Evolutionary conservation across 2,797 vertebrate species (phyloP).

Genomic region (Muscicapa striata): DNA sequence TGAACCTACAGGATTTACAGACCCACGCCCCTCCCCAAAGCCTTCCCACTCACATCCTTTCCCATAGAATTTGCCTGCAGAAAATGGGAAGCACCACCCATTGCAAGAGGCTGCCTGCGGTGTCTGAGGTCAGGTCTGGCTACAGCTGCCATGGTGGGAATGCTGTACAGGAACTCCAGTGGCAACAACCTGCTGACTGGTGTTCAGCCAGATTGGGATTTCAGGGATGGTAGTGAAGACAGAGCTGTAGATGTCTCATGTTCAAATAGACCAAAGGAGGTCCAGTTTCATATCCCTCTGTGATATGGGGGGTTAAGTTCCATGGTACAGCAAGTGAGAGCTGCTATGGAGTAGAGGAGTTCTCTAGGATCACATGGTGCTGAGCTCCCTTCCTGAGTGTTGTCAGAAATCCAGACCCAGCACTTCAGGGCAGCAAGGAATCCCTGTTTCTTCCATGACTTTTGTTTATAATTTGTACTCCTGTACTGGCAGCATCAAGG

Average conservation of each 20-base stretch:
- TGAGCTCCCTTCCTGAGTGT: accelerated
- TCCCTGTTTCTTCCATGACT: neutral
- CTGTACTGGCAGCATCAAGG: neutral
- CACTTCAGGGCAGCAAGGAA: neutral
- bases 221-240: neutral
- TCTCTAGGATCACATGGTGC: neutral
- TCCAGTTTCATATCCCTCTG: neutral
- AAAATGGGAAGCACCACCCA: neutral
- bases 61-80: neutral
- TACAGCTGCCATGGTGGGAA: neutral
- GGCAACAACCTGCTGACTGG: neutral
- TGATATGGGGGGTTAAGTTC: accelerated
- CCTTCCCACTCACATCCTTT: neutral
- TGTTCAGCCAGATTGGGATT: neutral
- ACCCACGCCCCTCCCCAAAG: neutral
- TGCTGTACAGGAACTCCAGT: neutral
- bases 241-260: neutral
- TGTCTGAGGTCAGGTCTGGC: neutral
- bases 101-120: neutral
- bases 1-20: neutral
- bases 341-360: neutral
- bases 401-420: neutral
- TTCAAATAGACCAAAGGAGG: neutral
- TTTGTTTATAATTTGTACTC: neutral
- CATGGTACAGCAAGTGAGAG: accelerated